Evolutionary conservation across 1,140 invertebrate genomes (phyloP).

Genomic region (Brachionus sp.): DNA sequence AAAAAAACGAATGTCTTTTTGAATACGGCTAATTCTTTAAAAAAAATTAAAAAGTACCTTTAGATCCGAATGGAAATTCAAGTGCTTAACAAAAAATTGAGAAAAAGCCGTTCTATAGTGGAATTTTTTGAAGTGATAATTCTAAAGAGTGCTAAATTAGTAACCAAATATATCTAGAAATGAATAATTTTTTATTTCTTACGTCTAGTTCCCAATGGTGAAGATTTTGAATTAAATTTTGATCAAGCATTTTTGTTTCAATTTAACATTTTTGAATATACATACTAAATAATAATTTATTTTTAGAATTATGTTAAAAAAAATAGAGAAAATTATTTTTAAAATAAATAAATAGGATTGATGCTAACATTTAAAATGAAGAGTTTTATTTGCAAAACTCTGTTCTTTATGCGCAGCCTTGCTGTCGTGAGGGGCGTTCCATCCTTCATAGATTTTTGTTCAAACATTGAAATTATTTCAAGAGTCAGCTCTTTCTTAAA

Average conservation of each 20-base stretch:
- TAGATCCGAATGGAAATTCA: not conserved
- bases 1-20: not conserved
- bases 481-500: not conserved
- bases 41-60: not conserved
- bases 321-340: not conserved
- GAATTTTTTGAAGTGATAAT: not conserved
- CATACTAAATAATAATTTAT: not conserved
- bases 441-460: not conserved
- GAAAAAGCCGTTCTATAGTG: not conserved
- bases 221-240: conserved; percentile 6
- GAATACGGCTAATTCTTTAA: not conserved
- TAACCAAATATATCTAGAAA: not conserved
- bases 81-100: not conserved
- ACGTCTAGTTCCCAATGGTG: not conserved
- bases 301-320: not conserved
- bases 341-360: not conserved
- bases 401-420: not conserved
- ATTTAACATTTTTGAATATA: conserved; percentile 6
- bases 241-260: not conserved
- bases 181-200: not conserved
- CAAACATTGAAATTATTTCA: not conserved
- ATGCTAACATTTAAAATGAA: not conserved
- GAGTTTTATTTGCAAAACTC: not conserved
- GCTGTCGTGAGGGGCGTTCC: not conserved
- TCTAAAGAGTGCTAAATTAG: not conserved